These are phyloP conservation scores for Fragum whitleyi DNA, from an alignment of 2,888 invertebrate species.

Conservation along the genomic window DNA sequence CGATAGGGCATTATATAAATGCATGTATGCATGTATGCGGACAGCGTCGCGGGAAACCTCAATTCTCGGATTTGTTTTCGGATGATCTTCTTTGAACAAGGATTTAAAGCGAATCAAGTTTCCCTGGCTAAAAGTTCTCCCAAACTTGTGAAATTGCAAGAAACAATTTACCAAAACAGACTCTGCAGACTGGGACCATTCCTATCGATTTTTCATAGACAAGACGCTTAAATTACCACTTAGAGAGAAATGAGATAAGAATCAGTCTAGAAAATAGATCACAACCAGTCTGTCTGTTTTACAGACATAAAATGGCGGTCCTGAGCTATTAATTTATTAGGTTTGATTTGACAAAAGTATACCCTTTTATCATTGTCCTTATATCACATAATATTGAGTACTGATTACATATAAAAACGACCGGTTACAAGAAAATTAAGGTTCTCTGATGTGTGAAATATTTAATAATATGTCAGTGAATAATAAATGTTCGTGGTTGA, in stretches of 20 bases:
- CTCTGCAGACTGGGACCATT: background rate
- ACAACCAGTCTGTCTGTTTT: background rate
- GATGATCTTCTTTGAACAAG: too few relatives aligned
- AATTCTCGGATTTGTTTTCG: background rate
- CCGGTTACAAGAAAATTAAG: too few relatives aligned
- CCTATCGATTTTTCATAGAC: background rate
- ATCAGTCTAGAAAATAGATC: constrained; percentile 2
- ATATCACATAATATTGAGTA: too few relatives aligned
- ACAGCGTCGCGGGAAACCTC: too few relatives aligned
- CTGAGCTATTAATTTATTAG: background rate
- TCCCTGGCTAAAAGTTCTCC: background rate
- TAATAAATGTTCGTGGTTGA: too few relatives aligned
- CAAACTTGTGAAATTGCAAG: background rate
- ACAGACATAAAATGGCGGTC: background rate
- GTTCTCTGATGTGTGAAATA: too few relatives aligned
- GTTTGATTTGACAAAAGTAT: background rate
- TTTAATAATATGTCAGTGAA: too few relatives aligned
- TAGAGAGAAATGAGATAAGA: background rate
- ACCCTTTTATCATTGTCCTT: too few relatives aligned
- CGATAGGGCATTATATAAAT: too few relatives aligned
- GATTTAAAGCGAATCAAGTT: too few relatives aligned
- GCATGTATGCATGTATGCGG: too few relatives aligned
- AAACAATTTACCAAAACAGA: background rate
- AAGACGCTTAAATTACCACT: constrained; percentile 4
- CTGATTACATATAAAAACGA: too few relatives aligned